Percentiles rank a stretch among this genome's conserved stretches.
Evolutionary conservation across 64 coral and sea anemone species (phyloP).

Genomic region (Stylophora pistillata): DNA sequence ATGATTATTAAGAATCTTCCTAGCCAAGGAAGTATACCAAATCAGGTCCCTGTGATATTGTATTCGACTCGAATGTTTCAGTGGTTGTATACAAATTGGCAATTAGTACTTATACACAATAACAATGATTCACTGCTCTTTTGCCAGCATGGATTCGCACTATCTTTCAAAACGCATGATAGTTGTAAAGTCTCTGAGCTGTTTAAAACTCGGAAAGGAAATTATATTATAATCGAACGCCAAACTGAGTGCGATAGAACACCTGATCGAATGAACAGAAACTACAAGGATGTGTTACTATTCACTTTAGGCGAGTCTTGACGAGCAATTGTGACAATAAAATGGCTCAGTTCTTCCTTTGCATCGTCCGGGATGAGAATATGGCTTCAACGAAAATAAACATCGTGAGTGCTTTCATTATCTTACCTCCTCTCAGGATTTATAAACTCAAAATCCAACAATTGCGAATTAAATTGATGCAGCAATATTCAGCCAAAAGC

Average conservation of each 20-base stretch:
- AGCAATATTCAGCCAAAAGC: not conserved
- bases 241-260: not conserved
- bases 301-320: not conserved
- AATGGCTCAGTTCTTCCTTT: not conserved
- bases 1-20: not conserved
- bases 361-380: not conserved
- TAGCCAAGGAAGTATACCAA: not conserved
- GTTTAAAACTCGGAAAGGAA: not conserved
- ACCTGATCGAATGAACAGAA: conserved; percentile 13
- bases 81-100: conserved; percentile 21
- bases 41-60: not conserved
- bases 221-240: not conserved
- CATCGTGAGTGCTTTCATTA: not conserved
- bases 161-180: not conserved
- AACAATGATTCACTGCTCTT: conserved; percentile 31
- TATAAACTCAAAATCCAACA: not conserved
- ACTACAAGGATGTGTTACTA: not conserved
- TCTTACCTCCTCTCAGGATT: not conserved
- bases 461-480: not conserved
- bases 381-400: not conserved
- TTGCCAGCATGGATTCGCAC: not conserved
- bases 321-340: conserved; percentile 12
- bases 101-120: conserved; percentile 8
- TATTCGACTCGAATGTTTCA: not conserved
- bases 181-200: not conserved